Base-by-base conservation (phyloP, 2,113 vertebrate species). In the Esox niger region DNA sequence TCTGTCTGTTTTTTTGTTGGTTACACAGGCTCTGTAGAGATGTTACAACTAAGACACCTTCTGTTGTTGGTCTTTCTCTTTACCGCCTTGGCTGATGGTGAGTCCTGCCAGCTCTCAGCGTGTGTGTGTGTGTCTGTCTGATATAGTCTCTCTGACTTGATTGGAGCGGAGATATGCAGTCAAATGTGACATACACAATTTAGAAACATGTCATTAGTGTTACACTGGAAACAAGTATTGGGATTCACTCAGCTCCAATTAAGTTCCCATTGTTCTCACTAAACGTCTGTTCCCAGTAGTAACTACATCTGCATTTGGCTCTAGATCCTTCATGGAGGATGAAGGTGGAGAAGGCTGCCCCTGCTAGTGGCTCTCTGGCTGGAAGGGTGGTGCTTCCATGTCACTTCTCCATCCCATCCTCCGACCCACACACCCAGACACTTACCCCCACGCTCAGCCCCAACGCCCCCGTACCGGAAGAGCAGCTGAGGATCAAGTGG, bases 401-500 rank as follows among this genome's bases (percentile, higher is more conserved):
- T 66, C 89, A 82, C 81, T 95, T 97, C 82, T 90, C 92, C 61
- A 92, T 91, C 87, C 90, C 66, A 68, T 35, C 30, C 67, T n/a
- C 38, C 43, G 84, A 86, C 30, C 20, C 32, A 3, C 84, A 82
- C 29, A 75, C 78, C 35, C 76, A 82, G 0, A 79, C 55, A 25
- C 62, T 26, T 4, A 21, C 60, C 0, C n/a, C 21, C 2, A 17
- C 61, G 2, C 30, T 9, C 47, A 13, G 43, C 2, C 31, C 15
- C 29, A 64, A 2, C 65, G 2, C 58, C 25, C 2, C 0, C 4
- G 35, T n/a, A 0, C 68, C 63, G 0, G 83, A 82, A 0, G 93
- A 95, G 68, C 88, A 91, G 74, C 86, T 94, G 69, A 89, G 96
- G 70, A 94, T 98, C 87, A 98, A 98, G 73, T 98, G 96, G 96